Conservation (phyloP, 2,113 vertebrate species). For the Prochilodus magdalenae region DNA sequence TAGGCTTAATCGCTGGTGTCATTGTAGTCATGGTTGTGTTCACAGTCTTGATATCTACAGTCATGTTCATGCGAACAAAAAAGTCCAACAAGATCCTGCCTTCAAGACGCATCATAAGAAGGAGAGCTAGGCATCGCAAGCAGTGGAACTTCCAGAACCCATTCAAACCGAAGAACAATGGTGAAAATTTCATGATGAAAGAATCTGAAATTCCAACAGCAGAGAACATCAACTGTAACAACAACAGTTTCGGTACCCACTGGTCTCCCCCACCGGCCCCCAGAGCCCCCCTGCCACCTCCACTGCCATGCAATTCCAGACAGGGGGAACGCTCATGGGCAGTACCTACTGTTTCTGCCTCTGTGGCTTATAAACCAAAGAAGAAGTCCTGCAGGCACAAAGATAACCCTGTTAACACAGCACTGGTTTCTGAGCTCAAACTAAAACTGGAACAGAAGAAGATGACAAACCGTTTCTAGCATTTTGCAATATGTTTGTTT, state of each 20-base stretch:
- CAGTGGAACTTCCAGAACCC: slow-evolving; percentile 79
- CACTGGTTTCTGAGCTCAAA: slow-evolving; percentile 94
- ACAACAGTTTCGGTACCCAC: slow-evolving; percentile 68
- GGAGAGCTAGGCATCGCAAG: slow-evolving; percentile 68
- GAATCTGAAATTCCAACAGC: slow-evolving; percentile 62
- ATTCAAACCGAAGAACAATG: slow-evolving; percentile 71
- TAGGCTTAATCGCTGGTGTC: slow-evolving; percentile 87
- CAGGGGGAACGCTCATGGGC: slow-evolving; percentile 64
- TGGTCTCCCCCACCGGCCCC: slow-evolving; percentile 61
- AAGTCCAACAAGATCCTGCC: slow-evolving; percentile 92
- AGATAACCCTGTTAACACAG: slow-evolving; percentile 72
- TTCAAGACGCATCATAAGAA: slow-evolving; percentile 83
- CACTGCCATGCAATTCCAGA: slow-evolving; percentile 52
- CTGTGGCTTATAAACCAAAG: slow-evolving; percentile 71
- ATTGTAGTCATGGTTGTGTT: slow-evolving; percentile 87
- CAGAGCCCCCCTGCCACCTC: slow-evolving; percentile 75
- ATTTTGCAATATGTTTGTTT: not conserved
- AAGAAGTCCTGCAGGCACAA: slow-evolving; percentile 66
- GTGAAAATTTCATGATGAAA: slow-evolving; percentile 75
- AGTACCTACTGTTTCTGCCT: slow-evolving; percentile 84
- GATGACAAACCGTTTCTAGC: slow-evolving; percentile 67
- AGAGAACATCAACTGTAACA: slow-evolving; percentile 84
- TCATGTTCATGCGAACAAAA: slow-evolving; percentile 95
- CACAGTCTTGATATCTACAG: slow-evolving; percentile 92
- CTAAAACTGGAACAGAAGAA: slow-evolving; percentile 89